These are phyloP conservation scores for Brenthis ino DNA, from an alignment of 2,888 invertebrate species.

Conservation along the genomic window DNA sequence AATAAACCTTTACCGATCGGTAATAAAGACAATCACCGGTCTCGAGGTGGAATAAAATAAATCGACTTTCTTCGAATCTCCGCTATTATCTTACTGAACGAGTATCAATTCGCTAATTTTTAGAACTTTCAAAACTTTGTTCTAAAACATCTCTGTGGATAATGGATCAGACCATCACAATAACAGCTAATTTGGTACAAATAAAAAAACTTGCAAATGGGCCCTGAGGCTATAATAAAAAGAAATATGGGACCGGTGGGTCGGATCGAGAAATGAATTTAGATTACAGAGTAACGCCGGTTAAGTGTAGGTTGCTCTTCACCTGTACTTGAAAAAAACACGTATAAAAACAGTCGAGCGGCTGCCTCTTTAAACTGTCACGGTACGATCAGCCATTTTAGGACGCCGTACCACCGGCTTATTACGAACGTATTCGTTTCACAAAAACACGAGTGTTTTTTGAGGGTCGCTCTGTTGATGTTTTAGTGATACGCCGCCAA, in stretches of 20 bases:
- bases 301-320: slow-evolving; percentile 78
- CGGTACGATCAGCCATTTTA: slow-evolving; percentile 57
- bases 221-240: slow-evolving; percentile 79
- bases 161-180: slow-evolving; percentile 72
- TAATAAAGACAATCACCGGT: slow-evolving; percentile 56
- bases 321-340: slow-evolving; percentile 76
- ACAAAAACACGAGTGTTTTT: slow-evolving; percentile 49
- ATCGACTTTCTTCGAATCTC: slow-evolving; percentile 52
- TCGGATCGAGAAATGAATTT: slow-evolving; percentile 82
- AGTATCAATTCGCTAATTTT: slow-evolving; percentile 4
- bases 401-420: slow-evolving; percentile 59
- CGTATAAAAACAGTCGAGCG: slow-evolving; percentile 55
- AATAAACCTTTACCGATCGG: slow-evolving; percentile 52
- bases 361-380: slow-evolving; percentile 53
- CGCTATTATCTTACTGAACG: slow-evolving; percentile 58
- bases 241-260: slow-evolving; percentile 77
- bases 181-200: slow-evolving; percentile 79
- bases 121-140: background rate
- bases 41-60: slow-evolving; percentile 36
- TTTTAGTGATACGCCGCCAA: slow-evolving; percentile 32
- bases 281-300: slow-evolving; percentile 82
- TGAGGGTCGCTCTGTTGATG: slow-evolving; percentile 24
- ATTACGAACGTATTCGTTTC: slow-evolving; percentile 59
- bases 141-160: slow-evolving; percentile 50
- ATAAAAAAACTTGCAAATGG: slow-evolving; percentile 80